Evolutionary conservation across 1,140 invertebrate genomes (phyloP).

Genomic region (Calycopis cecrops): DNA sequence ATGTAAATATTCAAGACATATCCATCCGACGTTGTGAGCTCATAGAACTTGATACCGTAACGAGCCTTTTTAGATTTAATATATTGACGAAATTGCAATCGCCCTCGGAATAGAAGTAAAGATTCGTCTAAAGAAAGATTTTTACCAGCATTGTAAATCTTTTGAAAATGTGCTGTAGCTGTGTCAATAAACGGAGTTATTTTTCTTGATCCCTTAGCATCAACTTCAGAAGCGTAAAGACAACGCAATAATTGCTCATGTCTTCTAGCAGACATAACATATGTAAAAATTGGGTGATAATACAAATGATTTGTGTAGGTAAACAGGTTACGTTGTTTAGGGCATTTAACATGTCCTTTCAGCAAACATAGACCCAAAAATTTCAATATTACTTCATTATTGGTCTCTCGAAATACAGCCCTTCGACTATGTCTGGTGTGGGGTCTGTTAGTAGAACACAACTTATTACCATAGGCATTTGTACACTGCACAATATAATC

Average conservation of each 20-base stretch:
- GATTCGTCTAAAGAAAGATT: slow-evolving; percentile 19
- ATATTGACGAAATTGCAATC: slow-evolving; percentile 48
- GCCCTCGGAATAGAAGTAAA: slow-evolving; percentile 39
- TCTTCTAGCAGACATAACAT: slow-evolving; percentile 29
- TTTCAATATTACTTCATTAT: slow-evolving; percentile 28
- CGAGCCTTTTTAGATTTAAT: slow-evolving; percentile 44
- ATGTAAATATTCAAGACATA: slow-evolving; percentile 43
- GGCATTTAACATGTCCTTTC: slow-evolving; percentile 30
- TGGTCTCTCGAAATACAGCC: slow-evolving; percentile 14
- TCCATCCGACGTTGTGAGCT: slow-evolving; percentile 34
- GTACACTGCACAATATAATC: neutral
- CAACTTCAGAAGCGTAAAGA: slow-evolving; percentile 21
- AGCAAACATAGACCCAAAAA: slow-evolving; percentile 36
- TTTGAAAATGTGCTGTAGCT: slow-evolving; percentile 20
- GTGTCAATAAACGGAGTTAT: slow-evolving; percentile 19
- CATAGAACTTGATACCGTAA: slow-evolving; percentile 57
- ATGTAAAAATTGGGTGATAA: slow-evolving; percentile 33
- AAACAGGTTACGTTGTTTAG: slow-evolving; percentile 34
- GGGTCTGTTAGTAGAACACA: slow-evolving; percentile 19
- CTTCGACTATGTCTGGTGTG: slow-evolving; percentile 21
- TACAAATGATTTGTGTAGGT: slow-evolving; percentile 28
- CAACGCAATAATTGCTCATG: slow-evolving; percentile 31
- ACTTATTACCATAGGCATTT: slow-evolving; percentile 16
- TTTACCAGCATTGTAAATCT: slow-evolving; percentile 18
- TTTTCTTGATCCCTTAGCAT: slow-evolving; percentile 21